Evolutionary conservation across 2,113 vertebrate species (phyloP).

Genomic region (Papio anubis): DNA sequence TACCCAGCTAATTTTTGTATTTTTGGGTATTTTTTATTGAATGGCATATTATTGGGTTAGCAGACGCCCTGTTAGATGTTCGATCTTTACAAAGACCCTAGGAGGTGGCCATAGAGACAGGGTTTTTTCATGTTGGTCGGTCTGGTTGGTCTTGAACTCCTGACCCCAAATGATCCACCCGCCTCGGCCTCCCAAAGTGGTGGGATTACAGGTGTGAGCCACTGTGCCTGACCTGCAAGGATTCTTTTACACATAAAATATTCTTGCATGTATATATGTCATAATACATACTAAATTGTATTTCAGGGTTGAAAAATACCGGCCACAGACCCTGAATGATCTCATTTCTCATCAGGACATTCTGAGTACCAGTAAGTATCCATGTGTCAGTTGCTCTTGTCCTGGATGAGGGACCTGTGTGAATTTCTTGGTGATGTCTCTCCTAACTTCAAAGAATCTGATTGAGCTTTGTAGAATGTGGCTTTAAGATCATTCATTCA

Average conservation of each 20-base stretch:
- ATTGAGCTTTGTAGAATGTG: neutral
- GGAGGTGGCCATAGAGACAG: neutral
- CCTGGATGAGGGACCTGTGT: neutral
- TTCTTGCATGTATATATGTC: neutral
- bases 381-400: neutral
- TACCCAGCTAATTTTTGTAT: no score
- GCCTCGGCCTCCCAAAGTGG: no score
- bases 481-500: neutral
- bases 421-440: neutral
- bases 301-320: constrained; percentile 97
- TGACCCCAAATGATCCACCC: no score
- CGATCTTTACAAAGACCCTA: neutral
- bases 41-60: neutral
- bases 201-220: no score
- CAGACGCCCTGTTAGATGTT: neutral
- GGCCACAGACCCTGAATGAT: constrained; percentile 92
- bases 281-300: neutral
- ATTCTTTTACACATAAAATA: neutral
- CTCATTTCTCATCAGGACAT: constrained; percentile 97
- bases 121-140: no score
- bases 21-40: no score
- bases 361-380: constrained; percentile 91
- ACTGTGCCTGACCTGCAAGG: no score
- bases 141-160: no score
- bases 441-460: neutral